These are phyloP conservation scores for Probaryconus sp. DNA, from an alignment of 1,140 invertebrate species.

Conservation along the genomic window DNA sequence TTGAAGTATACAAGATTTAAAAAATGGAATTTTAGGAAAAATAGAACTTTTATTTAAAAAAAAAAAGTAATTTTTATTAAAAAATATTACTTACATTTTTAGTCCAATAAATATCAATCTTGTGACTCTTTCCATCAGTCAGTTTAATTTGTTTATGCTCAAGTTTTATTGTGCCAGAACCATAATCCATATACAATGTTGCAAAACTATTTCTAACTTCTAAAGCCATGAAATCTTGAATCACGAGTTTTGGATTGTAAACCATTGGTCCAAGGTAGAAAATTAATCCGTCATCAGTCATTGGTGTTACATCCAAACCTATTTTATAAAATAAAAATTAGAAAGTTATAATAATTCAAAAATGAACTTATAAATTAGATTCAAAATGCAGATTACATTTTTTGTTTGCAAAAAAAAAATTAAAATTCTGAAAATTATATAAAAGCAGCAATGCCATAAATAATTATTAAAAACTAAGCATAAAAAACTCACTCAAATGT, in stretches of 20 bases:
- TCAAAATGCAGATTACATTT: background rate
- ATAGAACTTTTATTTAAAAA: background rate
- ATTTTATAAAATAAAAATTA: background rate
- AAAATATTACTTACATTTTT: constrained; percentile 80
- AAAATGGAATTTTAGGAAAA: no score
- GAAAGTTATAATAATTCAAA: background rate
- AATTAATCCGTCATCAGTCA: constrained; percentile 87
- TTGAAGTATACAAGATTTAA: no score
- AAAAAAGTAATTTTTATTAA: background rate
- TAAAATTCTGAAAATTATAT: no score
- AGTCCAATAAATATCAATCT: constrained; percentile 88
- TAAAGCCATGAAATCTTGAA: constrained; percentile 94
- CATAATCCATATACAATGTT: constrained; percentile 92
- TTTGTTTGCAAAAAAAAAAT: no score
- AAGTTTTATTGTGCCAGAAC: constrained; percentile 86
- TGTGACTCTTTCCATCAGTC: constrained; percentile 87
- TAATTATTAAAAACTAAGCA: background rate
- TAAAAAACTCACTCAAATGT: constrained; percentile 79
- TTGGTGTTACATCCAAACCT: constrained; percentile 86
- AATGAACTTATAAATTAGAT: background rate
- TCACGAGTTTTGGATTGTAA: constrained; percentile 80
- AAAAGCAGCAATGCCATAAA: no score
- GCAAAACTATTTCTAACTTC: constrained; percentile 92
- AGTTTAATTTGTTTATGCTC: constrained; percentile 86
- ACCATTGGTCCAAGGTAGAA: constrained; percentile 94